These are phyloP conservation scores for Coregonus clupeaformis DNA, from an alignment of 2,113 vertebrate genomes.

Conservation along the genomic window DNA sequence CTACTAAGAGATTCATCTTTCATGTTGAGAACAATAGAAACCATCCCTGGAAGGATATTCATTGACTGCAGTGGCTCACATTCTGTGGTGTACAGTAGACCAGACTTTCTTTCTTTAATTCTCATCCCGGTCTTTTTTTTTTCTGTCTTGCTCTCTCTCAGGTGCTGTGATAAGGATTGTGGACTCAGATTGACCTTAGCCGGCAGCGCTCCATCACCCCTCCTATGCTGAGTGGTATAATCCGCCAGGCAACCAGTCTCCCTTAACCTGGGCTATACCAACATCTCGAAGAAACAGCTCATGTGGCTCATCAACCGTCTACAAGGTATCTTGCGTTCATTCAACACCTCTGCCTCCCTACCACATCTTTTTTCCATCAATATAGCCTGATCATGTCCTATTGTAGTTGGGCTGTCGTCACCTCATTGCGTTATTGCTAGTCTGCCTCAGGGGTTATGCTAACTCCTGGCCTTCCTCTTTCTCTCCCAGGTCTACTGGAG, in stretches of 20 bases:
- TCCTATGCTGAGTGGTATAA: slow-evolving; percentile 88
- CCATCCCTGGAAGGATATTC: no score
- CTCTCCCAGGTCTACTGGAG: slow-evolving; percentile 81
- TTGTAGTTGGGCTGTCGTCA: no score
- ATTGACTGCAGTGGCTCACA: no score
- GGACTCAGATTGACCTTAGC: slow-evolving; percentile 89
- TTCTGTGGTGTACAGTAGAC: no score
- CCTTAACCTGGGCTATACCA: slow-evolving; percentile 87
- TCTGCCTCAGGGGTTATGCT: no score
- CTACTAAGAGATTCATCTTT: no score
- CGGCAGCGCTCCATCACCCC: slow-evolving; percentile 87
- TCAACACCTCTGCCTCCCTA: background rate
- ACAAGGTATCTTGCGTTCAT: slow-evolving; percentile 70
- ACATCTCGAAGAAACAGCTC: slow-evolving; percentile 92
- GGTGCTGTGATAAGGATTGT: slow-evolving; percentile 89
- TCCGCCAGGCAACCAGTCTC: slow-evolving; percentile 83
- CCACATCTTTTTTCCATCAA: no score
- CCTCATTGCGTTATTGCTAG: no score
- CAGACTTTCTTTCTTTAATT: background rate
- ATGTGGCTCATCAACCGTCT: slow-evolving; percentile 92
- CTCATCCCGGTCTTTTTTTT: background rate
- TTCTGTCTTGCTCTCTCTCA: slow-evolving; percentile 45
- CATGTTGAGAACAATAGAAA: no score
- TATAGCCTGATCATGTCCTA: no score
- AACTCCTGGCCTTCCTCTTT: background rate